These are phyloP conservation scores for Adelges cooleyi DNA, from an alignment of 1,140 invertebrate genomes.

Conservation along the genomic window DNA sequence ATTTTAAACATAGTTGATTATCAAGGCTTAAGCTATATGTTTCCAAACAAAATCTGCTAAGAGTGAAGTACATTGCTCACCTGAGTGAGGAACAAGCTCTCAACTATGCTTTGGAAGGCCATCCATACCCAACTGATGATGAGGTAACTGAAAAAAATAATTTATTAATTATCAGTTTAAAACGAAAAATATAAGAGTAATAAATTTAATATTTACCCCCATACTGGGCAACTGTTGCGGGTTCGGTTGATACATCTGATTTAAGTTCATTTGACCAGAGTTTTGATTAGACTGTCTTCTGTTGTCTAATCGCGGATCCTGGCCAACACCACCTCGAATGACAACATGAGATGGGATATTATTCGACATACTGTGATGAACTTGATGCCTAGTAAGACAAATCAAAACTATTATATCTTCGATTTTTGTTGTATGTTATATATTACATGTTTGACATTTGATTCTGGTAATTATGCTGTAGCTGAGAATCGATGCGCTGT, in stretches of 20 bases:
- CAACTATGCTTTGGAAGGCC: constrained; percentile 21
- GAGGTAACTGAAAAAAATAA: neutral
- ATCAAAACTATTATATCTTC: neutral
- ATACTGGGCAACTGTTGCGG: neutral
- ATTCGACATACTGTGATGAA: neutral
- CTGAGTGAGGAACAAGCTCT: neutral
- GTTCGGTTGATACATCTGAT: neutral
- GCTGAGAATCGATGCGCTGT: neutral
- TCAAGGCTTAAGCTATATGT: neutral
- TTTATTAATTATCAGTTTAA: neutral
- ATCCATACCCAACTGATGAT: constrained; percentile 4
- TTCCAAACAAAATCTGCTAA: constrained; percentile 17
- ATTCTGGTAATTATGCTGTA: constrained; percentile 12
- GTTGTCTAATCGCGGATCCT: neutral
- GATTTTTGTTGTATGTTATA: neutral
- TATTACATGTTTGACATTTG: neutral
- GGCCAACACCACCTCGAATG: neutral
- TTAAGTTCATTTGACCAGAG: neutral
- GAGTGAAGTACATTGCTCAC: neutral
- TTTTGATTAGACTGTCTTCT: constrained; percentile 17
- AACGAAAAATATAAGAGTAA: no score
- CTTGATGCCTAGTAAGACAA: neutral
- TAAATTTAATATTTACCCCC: neutral
- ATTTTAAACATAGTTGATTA: no score
- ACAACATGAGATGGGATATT: constrained; percentile 5